These are phyloP conservation scores for Patiria miniata DNA, from an alignment of 35 echinoderm and acorn worm species.

Conservation along the genomic window DNA sequence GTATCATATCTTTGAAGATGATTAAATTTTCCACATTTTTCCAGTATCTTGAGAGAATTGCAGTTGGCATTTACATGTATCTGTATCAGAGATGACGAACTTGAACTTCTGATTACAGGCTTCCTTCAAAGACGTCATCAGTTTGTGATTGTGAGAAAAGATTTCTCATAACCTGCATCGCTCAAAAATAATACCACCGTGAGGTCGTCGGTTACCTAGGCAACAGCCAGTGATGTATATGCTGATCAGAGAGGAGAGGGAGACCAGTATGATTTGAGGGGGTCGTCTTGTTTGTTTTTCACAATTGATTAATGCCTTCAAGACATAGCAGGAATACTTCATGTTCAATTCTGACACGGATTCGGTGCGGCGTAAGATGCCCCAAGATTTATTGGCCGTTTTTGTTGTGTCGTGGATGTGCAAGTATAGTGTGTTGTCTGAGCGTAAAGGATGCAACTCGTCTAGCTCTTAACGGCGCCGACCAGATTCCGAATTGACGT, in stretches of 20 bases:
- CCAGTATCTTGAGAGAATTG: not conserved
- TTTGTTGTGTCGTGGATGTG: too few relatives aligned
- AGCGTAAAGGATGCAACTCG: too few relatives aligned
- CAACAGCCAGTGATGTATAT: not conserved
- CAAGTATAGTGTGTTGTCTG: too few relatives aligned
- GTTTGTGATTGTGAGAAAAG: not conserved
- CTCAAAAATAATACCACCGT: not conserved
- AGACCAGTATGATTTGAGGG: not conserved
- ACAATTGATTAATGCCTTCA: conserved; percentile 6
- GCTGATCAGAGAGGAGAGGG: not conserved
- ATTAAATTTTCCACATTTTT: conserved; percentile 7
- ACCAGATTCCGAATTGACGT: too few relatives aligned
- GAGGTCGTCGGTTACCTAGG: not conserved
- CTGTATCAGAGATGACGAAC: not conserved
- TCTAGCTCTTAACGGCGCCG: too few relatives aligned
- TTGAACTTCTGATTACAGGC: not conserved
- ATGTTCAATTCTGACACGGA: not conserved
- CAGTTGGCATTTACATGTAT: not conserved
- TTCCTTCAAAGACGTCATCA: conserved; percentile 3
- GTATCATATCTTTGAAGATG: not conserved
- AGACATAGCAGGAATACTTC: conserved; percentile 13
- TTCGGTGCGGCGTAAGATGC: too few relatives aligned
- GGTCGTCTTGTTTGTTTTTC: conserved; percentile 13
- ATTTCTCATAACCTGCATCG: not conserved
- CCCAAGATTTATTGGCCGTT: too few relatives aligned